Base-by-base conservation (phyloP, 2,888 invertebrate genomes). In the Eristalis arbustorum region DNA sequence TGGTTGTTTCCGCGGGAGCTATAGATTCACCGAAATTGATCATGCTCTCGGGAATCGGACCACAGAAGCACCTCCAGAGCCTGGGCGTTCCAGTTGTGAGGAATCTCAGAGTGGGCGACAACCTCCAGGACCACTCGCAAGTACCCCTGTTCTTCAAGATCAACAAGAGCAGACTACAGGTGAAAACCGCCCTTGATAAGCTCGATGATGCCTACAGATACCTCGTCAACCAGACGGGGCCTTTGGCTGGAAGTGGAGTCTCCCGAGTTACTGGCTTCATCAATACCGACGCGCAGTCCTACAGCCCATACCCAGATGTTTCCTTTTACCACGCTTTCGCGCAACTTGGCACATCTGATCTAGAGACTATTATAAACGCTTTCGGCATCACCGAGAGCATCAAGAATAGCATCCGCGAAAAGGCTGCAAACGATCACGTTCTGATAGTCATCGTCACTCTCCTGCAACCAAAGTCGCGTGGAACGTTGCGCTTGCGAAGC, bases 61-160 rank as follows among this genome's bases (percentile, higher is more conserved):
- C 89, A 1, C 57, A 25, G 4, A 14, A 80, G 0, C 90, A 91
- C 18, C 74, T 91, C 2, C 28, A 72, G 8, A 25, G 69, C 0
- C 23, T 89, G 0, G 83, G 88, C 3, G 90, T 91, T 73, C 84
- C 89, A 11, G 59, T 89, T 1, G 13, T 89, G 0, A 84, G 75
- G 11, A 89, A 91, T 57, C 72, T 92, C 40, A 85, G 88, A 61
- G 97, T 97, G 0, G 96, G 96, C 0, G 93, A 95, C 85, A 96
- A 97, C 90, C 93, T 97, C 0, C 97, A 97, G 91, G 97, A 97
- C 90, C 97, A 97, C 90, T 95, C 96, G 66, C 95, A 95, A 13
- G 93, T 95, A 77, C 89, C 90, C 3, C 77, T 90, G 6, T 76
- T 88, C 23, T 76, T 91, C 37, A 88, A 88, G 81, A 93, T 94